phyloP scores from a whole-genome alignment of 2,113 vertebrate genomes.

The Gymnocephalus cernua region DNA sequence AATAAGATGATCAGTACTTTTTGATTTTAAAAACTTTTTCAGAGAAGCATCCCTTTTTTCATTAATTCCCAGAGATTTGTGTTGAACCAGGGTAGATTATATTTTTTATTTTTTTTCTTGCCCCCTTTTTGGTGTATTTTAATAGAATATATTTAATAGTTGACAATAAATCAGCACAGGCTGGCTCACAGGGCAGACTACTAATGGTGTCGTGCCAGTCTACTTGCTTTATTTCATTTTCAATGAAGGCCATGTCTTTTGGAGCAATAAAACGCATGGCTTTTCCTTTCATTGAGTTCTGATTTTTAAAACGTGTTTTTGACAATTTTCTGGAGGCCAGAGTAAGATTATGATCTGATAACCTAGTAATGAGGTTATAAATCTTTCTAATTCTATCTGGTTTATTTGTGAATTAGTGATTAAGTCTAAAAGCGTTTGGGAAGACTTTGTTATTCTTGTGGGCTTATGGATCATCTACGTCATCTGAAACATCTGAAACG shows the following conservation, averaged over 20 bases:
- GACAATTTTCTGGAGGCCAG: not conserved
- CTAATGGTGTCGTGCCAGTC: not conserved
- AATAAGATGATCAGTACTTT: no score
- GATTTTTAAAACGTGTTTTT: not conserved
- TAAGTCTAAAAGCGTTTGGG: not conserved
- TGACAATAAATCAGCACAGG: no score
- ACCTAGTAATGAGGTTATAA: not conserved
- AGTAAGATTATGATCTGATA: not conserved
- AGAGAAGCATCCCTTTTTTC: no score
- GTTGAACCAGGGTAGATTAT: not conserved
- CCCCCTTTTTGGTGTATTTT: no score
- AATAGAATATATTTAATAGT: not conserved
- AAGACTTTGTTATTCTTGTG: not conserved
- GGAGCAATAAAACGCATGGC: not conserved
- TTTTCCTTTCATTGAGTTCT: not conserved
- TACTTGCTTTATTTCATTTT: not conserved
- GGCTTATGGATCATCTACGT: not conserved
- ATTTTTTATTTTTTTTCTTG: not conserved
- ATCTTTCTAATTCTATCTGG: no score
- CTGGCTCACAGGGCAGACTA: not conserved
- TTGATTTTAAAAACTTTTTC: no score
- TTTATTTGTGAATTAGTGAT: no score
- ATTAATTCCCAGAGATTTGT: not conserved
- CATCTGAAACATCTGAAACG: not conserved
- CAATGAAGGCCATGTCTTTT: not conserved